Evolutionary conservation across 2,797 vertebrate species (phyloP), one percentile per base, ranked within the genome.

Genomic region (Argya squamiceps): DNA sequence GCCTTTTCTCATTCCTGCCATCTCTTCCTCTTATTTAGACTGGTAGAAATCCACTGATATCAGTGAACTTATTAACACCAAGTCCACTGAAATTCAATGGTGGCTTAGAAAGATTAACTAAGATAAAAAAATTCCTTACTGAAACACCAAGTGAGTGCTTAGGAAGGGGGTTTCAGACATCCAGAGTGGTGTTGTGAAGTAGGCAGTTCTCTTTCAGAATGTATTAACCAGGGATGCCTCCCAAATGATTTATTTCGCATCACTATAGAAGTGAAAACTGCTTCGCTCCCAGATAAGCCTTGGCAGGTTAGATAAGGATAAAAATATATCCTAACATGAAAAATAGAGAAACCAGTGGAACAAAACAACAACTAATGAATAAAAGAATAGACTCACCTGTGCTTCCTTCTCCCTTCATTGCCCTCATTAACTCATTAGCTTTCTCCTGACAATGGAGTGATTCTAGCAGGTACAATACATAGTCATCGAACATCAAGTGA

Each of bases 401-500:
- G 95, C 98, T 98, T 65, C 98, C 99, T 94, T 99, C 99, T 37
- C 98, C 98, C 97, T 99, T 99, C 99, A 99, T 99, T 92, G 99
- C 99, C 88, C 98, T 98, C 99, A 99, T 99, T 68, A 99, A 98
- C 93, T 99, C 99, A 32, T 98, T 99, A 97, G 99, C 99, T 89
- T 99, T 98, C 97, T 99, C 99, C 97, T 99, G 99, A 96, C 99
- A 99, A 94, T 99, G 99, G 75, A 99, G 98, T 16, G 99, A 99
- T 96, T 99, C 99, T 97, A 99, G 97, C 96, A 99, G 97, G 97
- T 99, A 99, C 86, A 99, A 98, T 76, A 99, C 99, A 5, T 99
- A 99, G 96, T 99, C 99, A 90, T 99, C 99, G 64, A 99, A 99
- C 99, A 99, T 99, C 97, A 99, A 98, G 83, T 99, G 99, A 92